phyloP scores from a whole-genome alignment of 2,888 invertebrate species.

The Cataglyphis cursor region DNA sequence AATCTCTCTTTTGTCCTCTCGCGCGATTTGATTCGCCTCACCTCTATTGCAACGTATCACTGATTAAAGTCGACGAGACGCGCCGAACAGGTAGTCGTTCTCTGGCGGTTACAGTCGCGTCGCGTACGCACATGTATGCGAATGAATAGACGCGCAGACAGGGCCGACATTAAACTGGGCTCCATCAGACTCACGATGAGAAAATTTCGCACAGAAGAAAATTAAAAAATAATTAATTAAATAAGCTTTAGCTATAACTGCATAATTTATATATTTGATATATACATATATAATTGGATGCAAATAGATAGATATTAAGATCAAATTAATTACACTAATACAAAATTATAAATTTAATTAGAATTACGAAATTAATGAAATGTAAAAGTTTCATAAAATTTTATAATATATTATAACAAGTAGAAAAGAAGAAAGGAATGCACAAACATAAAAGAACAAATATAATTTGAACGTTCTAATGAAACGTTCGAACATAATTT shows the following conservation, averaged over 20 bases:
- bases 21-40: not conserved
- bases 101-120: conserved; percentile 24
- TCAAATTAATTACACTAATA: not conserved
- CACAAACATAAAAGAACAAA: too few species aligned
- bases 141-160: conserved; percentile 1
- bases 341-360: not conserved
- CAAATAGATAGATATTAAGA: not conserved
- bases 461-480: too few species aligned
- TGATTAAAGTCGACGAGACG: conserved; percentile 11
- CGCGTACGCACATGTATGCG: not conserved
- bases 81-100: conserved; percentile 2
- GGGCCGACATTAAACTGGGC: not conserved
- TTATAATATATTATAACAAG: not conserved
- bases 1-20: not conserved
- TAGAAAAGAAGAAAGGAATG: too few species aligned
- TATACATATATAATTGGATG: not conserved
- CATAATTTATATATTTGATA: not conserved
- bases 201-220: not conserved
- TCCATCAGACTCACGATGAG: not conserved
- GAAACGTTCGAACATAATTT: too few species aligned
- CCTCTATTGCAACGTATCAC: conserved; percentile 12
- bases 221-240: not conserved
- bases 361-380: not conserved
- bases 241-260: not conserved
- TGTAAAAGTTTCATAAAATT: too few species aligned